Conservation (phyloP, 2,888 invertebrate genomes). For the Imbricaverruca yamaguchii region DNA sequence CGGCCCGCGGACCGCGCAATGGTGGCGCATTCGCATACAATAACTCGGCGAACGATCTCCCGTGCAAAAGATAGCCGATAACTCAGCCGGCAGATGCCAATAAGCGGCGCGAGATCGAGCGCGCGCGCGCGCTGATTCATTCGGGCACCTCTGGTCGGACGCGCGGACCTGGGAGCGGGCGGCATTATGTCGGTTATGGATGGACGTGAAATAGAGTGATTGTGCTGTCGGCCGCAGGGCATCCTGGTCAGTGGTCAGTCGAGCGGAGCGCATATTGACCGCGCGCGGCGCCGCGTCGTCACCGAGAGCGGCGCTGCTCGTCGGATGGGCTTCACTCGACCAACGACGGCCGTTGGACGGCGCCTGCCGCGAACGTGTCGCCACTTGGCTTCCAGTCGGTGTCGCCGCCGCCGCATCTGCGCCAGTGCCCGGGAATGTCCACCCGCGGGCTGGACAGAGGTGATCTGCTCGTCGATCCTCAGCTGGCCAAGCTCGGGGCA, state of each 20-base stretch:
- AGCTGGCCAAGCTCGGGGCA: too few relatives aligned
- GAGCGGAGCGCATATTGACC: not conserved
- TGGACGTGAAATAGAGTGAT: conserved; percentile 6
- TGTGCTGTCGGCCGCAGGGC: not conserved
- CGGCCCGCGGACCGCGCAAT: not conserved
- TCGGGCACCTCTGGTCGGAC: not conserved
- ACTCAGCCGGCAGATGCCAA: not conserved
- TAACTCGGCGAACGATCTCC: not conserved
- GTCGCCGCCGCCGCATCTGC: too few relatives aligned
- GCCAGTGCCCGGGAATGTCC: too few relatives aligned
- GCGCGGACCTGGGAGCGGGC: not conserved
- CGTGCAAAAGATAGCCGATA: not conserved
- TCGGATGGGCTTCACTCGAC: too few relatives aligned
- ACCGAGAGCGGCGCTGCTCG: too few relatives aligned
- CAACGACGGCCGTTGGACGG: not conserved
- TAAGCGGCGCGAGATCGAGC: not conserved
- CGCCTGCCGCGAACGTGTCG: not conserved
- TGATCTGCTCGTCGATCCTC: too few relatives aligned
- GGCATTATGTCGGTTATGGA: not conserved
- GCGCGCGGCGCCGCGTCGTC: not conserved
- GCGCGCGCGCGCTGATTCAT: not conserved
- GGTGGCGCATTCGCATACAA: not conserved
- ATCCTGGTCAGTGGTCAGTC: too few relatives aligned
- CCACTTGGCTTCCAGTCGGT: too few relatives aligned
- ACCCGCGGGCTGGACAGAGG: too few relatives aligned